Conservation (phyloP, 2,113 vertebrate species). For the Probosciger aterrimus region DNA sequence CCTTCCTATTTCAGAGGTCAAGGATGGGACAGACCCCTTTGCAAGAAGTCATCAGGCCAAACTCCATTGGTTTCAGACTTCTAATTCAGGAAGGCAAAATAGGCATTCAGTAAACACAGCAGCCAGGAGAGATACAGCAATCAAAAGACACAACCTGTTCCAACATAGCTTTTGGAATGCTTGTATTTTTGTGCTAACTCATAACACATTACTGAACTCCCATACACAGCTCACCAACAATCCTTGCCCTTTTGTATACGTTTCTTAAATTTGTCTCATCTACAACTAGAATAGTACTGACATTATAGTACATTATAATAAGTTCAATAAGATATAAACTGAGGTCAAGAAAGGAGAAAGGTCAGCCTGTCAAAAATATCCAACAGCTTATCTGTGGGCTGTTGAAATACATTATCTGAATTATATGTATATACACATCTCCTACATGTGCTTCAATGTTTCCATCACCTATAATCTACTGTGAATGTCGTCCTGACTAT, state of each 20-base stretch:
- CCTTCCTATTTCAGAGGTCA: not conserved
- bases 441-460: not conserved
- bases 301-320: not conserved
- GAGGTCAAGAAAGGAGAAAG: slow-evolving; percentile 19
- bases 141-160: not conserved
- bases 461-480: not conserved
- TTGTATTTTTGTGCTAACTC: not conserved
- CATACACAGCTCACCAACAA: not conserved
- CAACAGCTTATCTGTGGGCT: not conserved
- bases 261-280: not conserved
- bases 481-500: slow-evolving; percentile 36
- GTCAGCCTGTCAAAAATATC: not conserved
- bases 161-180: not conserved
- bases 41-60: not conserved
- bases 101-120: not conserved
- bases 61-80: not conserved
- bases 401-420: not conserved
- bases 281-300: not conserved
- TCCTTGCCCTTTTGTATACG: not conserved
- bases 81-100: not conserved
- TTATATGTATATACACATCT: not conserved
- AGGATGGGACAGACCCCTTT: not conserved
- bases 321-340: not conserved
- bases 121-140: not conserved
- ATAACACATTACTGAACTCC: not conserved